Evolutionary conservation across 2,113 vertebrate genomes (phyloP).

Genomic region (Chloroceryle aenea): DNA sequence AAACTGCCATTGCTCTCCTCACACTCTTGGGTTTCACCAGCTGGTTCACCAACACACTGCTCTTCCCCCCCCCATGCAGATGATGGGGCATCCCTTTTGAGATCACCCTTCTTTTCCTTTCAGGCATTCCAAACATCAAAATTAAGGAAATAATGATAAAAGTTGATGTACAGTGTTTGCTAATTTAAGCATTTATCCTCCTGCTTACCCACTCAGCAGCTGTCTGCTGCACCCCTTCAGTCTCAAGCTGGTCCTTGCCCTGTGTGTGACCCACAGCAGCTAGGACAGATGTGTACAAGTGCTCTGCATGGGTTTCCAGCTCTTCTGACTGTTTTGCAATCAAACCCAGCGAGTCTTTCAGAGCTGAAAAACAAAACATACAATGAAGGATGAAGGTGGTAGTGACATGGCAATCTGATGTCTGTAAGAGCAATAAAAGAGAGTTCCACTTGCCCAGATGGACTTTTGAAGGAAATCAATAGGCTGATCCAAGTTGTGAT

Average conservation of each 20-base stretch:
- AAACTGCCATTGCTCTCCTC: neutral
- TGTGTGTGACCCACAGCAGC: constrained; percentile 76
- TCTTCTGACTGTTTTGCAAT: constrained; percentile 82
- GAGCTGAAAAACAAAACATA: constrained; percentile 67
- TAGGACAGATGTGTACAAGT: constrained; percentile 82
- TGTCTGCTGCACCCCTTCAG: neutral
- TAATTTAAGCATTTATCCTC: neutral
- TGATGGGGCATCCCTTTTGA: rapidly evolving
- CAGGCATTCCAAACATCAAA: neutral
- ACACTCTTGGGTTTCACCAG: neutral
- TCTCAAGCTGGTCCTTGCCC: neutral
- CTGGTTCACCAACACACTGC: neutral
- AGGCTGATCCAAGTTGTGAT: rapidly evolving
- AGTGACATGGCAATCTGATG: rapidly evolving
- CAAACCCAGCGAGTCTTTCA: constrained; percentile 83
- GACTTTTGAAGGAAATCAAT: neutral
- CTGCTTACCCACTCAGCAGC: constrained; percentile 60
- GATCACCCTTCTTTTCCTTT: neutral
- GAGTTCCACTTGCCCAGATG: rapidly evolving
- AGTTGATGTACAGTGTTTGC: neutral
- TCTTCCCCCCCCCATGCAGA: neutral
- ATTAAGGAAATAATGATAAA: neutral
- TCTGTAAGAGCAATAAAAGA: neutral
- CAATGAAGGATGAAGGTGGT: neutral
- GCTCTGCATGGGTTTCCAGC: constrained; percentile 80